Percentiles rank a stretch among this genome's conserved stretches.
These are phyloP conservation scores for Poecilia wingei DNA, from an alignment of 2,797 vertebrate genomes.

Conservation along the genomic window DNA sequence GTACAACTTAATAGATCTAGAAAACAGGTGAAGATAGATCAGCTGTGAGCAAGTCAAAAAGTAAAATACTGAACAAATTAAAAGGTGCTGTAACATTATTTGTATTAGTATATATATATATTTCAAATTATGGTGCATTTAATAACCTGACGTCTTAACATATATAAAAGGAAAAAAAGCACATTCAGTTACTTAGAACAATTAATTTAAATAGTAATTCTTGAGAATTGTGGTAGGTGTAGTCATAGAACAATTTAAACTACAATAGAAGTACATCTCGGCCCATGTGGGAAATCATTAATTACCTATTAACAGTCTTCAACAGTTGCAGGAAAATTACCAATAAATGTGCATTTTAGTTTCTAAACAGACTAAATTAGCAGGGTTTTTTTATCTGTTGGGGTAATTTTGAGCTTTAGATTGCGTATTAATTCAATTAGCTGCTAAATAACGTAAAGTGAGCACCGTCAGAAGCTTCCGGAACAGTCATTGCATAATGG, in stretches of 20 bases:
- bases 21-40: neutral
- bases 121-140: neutral
- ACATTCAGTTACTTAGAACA: neutral
- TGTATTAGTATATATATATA: too few relatives aligned
- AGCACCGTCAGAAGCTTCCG: slow-evolving; percentile 6
- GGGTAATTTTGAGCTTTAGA: neutral
- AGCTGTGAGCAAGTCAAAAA: neutral
- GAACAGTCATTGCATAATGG: slow-evolving; percentile 21
- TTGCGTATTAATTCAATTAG: neutral
- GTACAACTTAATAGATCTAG: neutral
- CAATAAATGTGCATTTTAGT: slow-evolving; percentile 4
- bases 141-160: neutral
- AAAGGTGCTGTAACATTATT: too few relatives aligned
- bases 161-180: neutral
- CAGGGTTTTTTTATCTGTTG: neutral
- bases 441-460: neutral
- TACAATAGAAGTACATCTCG: neutral
- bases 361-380: neutral
- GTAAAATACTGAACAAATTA: neutral
- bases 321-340: neutral
- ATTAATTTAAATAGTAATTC: neutral
- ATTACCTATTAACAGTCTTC: neutral
- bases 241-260: neutral
- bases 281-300: neutral
- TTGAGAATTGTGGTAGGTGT: neutral